These are phyloP conservation scores for Nibea albiflora DNA, from an alignment of 2,113 vertebrate genomes.

Conservation along the genomic window DNA sequence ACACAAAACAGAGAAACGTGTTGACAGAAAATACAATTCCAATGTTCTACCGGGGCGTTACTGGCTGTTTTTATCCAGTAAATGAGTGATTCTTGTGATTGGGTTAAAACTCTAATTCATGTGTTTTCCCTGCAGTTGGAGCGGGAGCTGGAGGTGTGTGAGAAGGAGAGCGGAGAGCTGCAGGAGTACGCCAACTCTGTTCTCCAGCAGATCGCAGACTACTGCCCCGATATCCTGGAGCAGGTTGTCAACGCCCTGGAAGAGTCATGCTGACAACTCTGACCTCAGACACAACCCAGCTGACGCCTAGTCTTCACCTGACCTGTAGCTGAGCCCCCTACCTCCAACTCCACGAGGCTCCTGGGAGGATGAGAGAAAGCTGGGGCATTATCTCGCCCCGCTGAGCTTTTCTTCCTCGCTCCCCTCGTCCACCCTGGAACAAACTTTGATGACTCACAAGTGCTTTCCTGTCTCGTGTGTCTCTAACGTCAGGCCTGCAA, in stretches of 20 bases:
- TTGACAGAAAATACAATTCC: neutral
- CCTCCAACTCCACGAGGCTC: slow-evolving; percentile 40
- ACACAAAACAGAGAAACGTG: too few species aligned
- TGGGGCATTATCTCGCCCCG: slow-evolving; percentile 26
- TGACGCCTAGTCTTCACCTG: slow-evolving; percentile 21
- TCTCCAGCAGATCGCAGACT: slow-evolving; percentile 98
- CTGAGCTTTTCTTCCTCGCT: slow-evolving; percentile 33
- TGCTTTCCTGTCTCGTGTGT: slow-evolving; percentile 67
- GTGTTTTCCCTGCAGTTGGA: slow-evolving; percentile 85
- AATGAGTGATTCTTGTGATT: neutral
- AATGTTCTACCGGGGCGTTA: neutral
- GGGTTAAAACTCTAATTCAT: neutral
- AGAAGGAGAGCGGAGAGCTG: slow-evolving; percentile 92
- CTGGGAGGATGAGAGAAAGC: slow-evolving; percentile 20
- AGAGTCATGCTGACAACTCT: slow-evolving; percentile 90
- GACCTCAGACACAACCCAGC: slow-evolving; percentile 44
- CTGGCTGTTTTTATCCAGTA: neutral
- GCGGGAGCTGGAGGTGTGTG: slow-evolving; percentile 91
- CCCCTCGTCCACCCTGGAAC: slow-evolving; percentile 42
- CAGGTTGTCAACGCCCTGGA: slow-evolving; percentile 98
- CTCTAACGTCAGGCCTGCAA: slow-evolving; percentile 19
- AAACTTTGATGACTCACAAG: slow-evolving; percentile 32
- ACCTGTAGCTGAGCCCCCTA: slow-evolving; percentile 42
- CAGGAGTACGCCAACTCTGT: slow-evolving; percentile 98
- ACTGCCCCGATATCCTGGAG: slow-evolving; percentile 99